Evolutionary conservation across 2,888 invertebrate genomes (phyloP), one percentile per base, ranked within the genome.

Genomic region (Heterodera filipjevi): DNA sequence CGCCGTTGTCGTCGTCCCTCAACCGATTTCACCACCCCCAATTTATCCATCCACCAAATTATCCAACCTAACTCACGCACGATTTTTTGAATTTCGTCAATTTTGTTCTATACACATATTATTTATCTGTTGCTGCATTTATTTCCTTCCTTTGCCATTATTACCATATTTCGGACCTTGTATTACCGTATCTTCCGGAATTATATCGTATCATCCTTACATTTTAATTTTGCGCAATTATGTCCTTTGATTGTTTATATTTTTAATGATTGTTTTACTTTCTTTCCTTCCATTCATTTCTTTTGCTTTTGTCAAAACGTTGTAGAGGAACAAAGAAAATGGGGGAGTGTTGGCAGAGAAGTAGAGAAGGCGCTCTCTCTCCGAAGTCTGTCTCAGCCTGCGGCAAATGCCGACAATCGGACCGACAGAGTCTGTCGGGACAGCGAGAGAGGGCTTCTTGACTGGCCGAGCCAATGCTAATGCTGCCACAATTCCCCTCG

Each of bases 1-100:
- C 59, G 59, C 59, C 59, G 59, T 59, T 59, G n/a, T 59, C n/a
- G 59, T 59, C 59, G 59, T 59, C 59, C 59, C 59, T 59, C 59
- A 59, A 59, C 59, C 59, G 59, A 59, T 59, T 59, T 27, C n/a
- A 59, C n/a, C 59, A n/a, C 59, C 59, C 16, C 53, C 53, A 53
- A 53, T 22, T 53, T 16, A 53, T 53, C 19, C 53, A 53, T 22
- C 53, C 53, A 49, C 49, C 49, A 49, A 49, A 49, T 49, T 49
- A 49, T 49, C 49, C 49, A 49, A 49, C 59, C 59, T 8, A 59
- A 59, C n/a, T 10, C 27, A n/a, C n/a, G 3, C 27, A n/a, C 59
- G 27, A n/a, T 3, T 5, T 3, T 5, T 53, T 53, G 53, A 53
- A 59, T 59, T 59, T 27, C 27, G 59, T 59, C 59, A 59, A 59